Evolutionary conservation across 2,888 invertebrate species (phyloP), one percentile per base, ranked within the genome.

Genomic region (Megaustenia siamemsis): DNA sequence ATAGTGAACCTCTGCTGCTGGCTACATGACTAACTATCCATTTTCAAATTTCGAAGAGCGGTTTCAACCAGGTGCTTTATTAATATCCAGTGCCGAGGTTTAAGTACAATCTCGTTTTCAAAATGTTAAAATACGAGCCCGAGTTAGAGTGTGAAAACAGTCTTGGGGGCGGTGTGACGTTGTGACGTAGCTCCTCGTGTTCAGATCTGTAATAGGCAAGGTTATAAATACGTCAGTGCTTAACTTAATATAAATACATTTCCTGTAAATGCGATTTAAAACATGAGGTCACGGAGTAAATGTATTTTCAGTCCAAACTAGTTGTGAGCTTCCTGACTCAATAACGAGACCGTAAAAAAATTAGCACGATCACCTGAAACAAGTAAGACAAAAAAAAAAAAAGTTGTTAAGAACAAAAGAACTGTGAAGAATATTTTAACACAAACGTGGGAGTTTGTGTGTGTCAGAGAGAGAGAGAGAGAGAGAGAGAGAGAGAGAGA

Each of bases 101-200:
- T 21, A 24, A 21, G 53, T 49, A 49, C 15, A 49, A 49, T 49
- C 49, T 49, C 49, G 49, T 49, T 49, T 49, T 49, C 49, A 10
- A 6, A 49, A 49, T 4, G 15, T 53, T 3, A 53, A 53, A 10
- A 5, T 24, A 53, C 21, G 24, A 18, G 24, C 53, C 18, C 21
- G 15, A 60, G 10, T n/a, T 60, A n/a, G 60, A 60, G 60, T 60
- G 21, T 60, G n/a, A 60, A 60, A 60, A 28, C 60, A 60, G n/a
- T 21, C 28, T n/a, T 60, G 28, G 24, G 28, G 60, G n/a, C 28
- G n/a, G n/a, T n/a, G n/a, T n/a, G 60, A n/a, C 60, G n/a, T 28
- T 60, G 60, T 60, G 60, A n/a, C 28, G 60, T 60, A 60, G 10
- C 60, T 60, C 10, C 60, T 60, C 60, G n/a, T 60, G 60, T 60